Evolutionary conservation across 2,113 vertebrate genomes (phyloP).

Genomic region (Chunga burmeisteri): DNA sequence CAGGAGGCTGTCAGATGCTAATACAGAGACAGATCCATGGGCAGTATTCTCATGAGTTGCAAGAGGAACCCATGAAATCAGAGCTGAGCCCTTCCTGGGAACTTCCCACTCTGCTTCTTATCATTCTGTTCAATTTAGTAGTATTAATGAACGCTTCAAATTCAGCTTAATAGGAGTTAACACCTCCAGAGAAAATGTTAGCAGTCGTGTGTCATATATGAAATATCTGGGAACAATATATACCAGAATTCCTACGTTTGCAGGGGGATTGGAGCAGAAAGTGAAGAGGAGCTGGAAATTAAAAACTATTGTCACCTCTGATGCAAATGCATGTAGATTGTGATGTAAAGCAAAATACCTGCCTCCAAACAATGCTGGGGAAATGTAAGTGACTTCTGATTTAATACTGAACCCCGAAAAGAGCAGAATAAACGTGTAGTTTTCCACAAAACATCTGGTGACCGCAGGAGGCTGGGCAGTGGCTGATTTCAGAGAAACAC

Average conservation of each 20-base stretch:
- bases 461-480: neutral
- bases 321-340: rapidly evolving
- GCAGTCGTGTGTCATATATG: neutral
- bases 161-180: neutral
- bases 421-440: neutral
- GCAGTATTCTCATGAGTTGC: neutral
- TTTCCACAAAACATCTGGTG: neutral
- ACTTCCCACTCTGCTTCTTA: neutral
- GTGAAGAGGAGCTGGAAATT: neutral
- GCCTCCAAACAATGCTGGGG: neutral
- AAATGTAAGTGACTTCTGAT: neutral
- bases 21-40: neutral
- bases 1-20: neutral
- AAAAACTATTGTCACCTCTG: neutral
- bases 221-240: neutral
- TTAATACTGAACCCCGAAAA: neutral
- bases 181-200: neutral
- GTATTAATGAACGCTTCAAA: neutral
- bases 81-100: neutral
- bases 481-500: neutral
- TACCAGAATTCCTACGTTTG: neutral
- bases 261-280: neutral
- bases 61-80: neutral
- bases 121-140: neutral
- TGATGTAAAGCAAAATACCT: neutral